A percentile compares a stretch with the other conserved stretches of the same genome.
Evolutionary conservation across 2,113 vertebrate species (phyloP).

Genomic region (Dunckerocampus dactyliophorus): DNA sequence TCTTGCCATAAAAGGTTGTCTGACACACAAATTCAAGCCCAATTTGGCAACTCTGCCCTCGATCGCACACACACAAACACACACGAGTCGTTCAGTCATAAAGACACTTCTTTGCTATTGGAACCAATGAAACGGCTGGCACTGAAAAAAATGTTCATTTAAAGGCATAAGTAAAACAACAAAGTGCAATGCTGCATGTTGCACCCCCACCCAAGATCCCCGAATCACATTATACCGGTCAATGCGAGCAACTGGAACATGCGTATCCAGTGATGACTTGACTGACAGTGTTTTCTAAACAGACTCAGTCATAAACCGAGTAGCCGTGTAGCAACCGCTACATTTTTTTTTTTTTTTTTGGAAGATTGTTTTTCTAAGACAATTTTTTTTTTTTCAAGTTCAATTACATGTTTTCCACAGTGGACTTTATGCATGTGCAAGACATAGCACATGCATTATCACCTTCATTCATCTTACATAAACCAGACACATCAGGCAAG

Average conservation of each 20-base stretch:
- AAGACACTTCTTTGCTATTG: too few relatives aligned
- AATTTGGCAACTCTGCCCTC: too few relatives aligned
- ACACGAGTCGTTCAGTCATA: too few relatives aligned
- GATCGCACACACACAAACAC: too few relatives aligned
- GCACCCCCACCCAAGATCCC: neutral
- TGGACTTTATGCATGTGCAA: neutral
- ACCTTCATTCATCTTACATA: neutral
- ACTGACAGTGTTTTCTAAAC: neutral
- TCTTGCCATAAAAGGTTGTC: too few relatives aligned
- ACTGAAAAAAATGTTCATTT: too few relatives aligned
- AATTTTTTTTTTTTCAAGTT: neutral
- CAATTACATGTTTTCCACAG: neutral
- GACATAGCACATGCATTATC: constrained; percentile 1
- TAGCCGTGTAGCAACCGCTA: neutral
- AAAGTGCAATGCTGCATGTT: too few relatives aligned
- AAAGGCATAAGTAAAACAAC: too few relatives aligned
- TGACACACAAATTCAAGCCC: too few relatives aligned
- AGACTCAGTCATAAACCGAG: neutral
- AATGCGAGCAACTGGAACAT: neutral
- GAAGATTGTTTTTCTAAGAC: neutral
- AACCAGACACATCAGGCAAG: neutral
- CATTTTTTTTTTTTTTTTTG: neutral
- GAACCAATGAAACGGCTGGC: too few relatives aligned
- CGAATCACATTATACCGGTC: neutral
- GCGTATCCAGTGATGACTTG: neutral